Evolutionary conservation across 2,113 vertebrate genomes (phyloP).

Genomic region (Chlamydotis undulata): DNA sequence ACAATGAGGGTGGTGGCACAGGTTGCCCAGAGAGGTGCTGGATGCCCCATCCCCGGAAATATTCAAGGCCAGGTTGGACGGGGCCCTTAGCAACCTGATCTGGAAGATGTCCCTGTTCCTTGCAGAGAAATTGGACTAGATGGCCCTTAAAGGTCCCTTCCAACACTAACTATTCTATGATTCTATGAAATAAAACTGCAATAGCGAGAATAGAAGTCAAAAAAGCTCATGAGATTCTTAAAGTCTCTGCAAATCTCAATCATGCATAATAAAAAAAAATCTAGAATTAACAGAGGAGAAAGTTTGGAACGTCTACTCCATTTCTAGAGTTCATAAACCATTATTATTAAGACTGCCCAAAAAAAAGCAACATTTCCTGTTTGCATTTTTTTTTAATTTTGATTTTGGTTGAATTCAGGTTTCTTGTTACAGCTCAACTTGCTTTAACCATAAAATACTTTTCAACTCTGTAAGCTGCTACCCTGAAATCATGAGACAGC

Average conservation of each 20-base stretch:
- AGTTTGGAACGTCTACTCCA: not conserved
- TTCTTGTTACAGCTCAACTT: not conserved
- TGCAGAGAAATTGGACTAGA: no score
- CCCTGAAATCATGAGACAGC: not conserved
- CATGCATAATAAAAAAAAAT: not conserved
- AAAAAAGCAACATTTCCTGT: not conserved
- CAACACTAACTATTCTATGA: no score
- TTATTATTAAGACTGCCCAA: not conserved
- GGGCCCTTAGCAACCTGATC: no score
- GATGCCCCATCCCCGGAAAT: no score
- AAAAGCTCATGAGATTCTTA: not conserved
- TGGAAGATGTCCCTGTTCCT: no score
- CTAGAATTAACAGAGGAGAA: not conserved
- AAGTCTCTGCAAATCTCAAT: not conserved
- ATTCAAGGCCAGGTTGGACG: no score
- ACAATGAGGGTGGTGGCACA: no score
- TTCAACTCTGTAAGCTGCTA: not conserved
- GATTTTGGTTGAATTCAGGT: not conserved
- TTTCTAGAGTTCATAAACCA: not conserved
- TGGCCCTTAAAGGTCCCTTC: no score
- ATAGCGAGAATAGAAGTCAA: not conserved
- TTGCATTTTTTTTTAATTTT: slow-evolving; percentile 20
- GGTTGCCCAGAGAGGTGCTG: no score
- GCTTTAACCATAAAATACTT: not conserved
- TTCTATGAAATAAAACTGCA: not conserved